phyloP scores from a whole-genome alignment of 2,797 vertebrate genomes.

The Melanotaenia maccullochi region DNA sequence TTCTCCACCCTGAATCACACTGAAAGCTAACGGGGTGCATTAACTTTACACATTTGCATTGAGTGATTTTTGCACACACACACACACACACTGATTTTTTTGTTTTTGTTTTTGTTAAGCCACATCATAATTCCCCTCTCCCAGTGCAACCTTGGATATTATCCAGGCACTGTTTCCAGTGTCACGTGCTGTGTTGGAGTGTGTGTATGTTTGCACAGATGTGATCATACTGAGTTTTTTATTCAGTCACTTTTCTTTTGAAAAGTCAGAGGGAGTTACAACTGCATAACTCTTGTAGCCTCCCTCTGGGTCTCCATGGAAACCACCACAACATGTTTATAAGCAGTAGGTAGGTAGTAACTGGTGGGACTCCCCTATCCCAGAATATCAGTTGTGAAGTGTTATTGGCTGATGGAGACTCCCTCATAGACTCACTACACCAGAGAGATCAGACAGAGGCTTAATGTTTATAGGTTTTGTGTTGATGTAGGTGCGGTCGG shows the following conservation, averaged over 20 bases:
- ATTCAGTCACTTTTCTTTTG: constrained; percentile 41
- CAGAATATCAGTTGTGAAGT: constrained; percentile 38
- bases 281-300: constrained; percentile 39
- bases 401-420: constrained; percentile 38
- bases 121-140: constrained; percentile 62
- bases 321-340: constrained; percentile 74
- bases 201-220: constrained; percentile 19
- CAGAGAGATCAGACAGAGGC: constrained; percentile 32
- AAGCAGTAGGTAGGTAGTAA: constrained; percentile 13
- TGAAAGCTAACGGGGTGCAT: constrained; percentile 37
- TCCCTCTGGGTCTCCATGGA: constrained; percentile 60
- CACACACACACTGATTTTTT: constrained; percentile 4
- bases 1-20: constrained; percentile 23
- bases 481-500: constrained; percentile 41
- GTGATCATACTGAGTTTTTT: constrained; percentile 17
- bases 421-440: constrained; percentile 27
- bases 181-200: constrained; percentile 15
- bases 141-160: constrained; percentile 55
- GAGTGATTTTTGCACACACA: constrained; percentile 7
- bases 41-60: constrained; percentile 37
- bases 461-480: constrained; percentile 27
- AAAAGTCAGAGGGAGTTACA: constrained; percentile 52
- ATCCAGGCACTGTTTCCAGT: constrained; percentile 55
- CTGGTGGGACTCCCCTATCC: constrained; percentile 55
- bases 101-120: constrained; percentile 23